These are phyloP conservation scores for Selenia dentaria DNA, from an alignment of 2,888 invertebrate genomes.

Conservation along the genomic window DNA sequence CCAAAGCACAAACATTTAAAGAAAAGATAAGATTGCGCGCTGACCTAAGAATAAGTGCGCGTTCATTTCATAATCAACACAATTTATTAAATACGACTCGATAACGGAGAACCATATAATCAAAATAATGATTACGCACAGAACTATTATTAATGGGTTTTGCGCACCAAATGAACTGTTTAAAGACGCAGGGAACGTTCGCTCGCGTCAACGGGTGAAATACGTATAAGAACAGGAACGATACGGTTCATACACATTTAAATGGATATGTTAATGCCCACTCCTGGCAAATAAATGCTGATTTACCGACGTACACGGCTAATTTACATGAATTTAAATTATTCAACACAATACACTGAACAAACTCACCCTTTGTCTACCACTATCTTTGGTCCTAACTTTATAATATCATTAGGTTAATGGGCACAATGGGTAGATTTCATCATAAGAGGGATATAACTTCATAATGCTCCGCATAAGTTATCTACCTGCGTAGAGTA, in stretches of 20 bases:
- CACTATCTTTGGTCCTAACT: no score
- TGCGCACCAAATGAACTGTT: conserved; percentile 46
- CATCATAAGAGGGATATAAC: no score
- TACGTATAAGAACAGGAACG: conserved; percentile 58
- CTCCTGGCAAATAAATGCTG: conserved; percentile 61
- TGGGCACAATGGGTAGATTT: no score
- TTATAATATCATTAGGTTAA: no score
- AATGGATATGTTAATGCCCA: conserved; percentile 72
- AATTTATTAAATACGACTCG: conserved; percentile 70
- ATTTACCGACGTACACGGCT: conserved; percentile 60
- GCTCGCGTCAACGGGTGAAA: conserved; percentile 51
- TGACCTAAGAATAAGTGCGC: conserved; percentile 65
- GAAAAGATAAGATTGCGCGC: conserved; percentile 72
- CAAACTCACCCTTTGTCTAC: conserved; percentile 14
- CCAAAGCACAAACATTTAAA: conserved; percentile 81
- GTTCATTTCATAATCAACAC: conserved; percentile 73
- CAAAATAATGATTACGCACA: conserved; percentile 71
- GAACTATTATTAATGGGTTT: conserved; percentile 46
- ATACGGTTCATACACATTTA: conserved; percentile 63
- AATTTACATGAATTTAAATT: conserved; percentile 66
- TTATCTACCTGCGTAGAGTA: no score
- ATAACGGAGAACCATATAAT: conserved; percentile 64
- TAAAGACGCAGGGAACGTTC: conserved; percentile 30
- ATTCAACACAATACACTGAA: conserved; percentile 53
- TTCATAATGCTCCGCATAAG: no score